phyloP scores from a whole-genome alignment of 2,113 vertebrate genomes.

The Cisticola juncidis region DNA sequence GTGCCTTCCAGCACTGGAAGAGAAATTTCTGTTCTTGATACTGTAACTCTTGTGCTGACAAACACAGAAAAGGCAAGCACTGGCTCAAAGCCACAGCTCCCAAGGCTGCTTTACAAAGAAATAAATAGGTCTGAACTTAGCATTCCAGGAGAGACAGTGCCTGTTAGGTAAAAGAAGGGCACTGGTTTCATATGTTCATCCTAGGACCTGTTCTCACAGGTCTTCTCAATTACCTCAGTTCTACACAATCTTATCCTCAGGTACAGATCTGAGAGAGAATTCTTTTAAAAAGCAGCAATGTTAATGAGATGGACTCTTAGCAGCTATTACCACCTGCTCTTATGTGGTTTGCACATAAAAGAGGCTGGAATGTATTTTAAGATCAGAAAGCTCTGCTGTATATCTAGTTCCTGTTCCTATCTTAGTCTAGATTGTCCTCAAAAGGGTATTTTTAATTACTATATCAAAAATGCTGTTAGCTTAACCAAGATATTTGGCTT shows the following conservation, averaged over 20 bases:
- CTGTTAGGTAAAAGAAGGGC: background rate
- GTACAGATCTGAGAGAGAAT: background rate
- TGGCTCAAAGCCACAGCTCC: background rate
- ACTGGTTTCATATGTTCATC: background rate
- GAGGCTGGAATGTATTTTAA: background rate
- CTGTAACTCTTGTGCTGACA: background rate
- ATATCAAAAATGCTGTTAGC: background rate
- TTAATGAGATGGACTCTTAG: background rate
- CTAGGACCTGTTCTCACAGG: background rate
- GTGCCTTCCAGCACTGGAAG: background rate
- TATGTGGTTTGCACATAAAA: background rate
- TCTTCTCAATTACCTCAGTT: background rate
- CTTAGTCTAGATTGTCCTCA: background rate
- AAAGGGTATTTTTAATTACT: background rate
- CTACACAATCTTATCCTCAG: background rate
- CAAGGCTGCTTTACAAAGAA: background rate
- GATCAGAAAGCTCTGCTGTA: background rate
- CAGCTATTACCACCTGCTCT: background rate
- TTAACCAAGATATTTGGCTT: background rate
- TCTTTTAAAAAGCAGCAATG: background rate
- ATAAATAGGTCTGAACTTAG: background rate
- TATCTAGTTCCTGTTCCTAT: background rate
- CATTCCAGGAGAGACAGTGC: background rate
- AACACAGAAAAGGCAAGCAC: background rate
- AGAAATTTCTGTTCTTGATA: background rate